Base-by-base conservation (phyloP, 1,140 invertebrate genomes). In the Pemphigus obesinymphae region DNA sequence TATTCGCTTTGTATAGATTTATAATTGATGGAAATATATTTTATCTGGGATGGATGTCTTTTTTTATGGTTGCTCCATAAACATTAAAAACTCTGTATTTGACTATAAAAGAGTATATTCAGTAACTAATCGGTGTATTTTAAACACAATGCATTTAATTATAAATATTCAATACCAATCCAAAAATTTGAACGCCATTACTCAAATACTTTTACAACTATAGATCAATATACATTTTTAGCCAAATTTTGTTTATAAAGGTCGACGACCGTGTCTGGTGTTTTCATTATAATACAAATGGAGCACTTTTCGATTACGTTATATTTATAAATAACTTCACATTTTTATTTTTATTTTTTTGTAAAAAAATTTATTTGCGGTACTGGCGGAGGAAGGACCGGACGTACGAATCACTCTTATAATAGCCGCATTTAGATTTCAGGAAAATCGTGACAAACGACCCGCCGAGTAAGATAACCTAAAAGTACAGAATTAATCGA, bases 391-490 rank as follows among this genome's bases (percentile, higher is more conserved):
- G 34, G 29, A 29, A n/a, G 63, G n/a, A n/a, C n/a, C n/a, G n/a
- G 31, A 11, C 63, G n/a, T 68, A n/a, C 3, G 61, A 63, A 63
- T 63, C 63, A 37, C 34, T 68, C 34, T 68, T 40, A 23, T n/a
- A n/a, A n/a, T n/a, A 40, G 58, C 58, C 58, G 31, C 58, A 63
- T 63, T 63, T 63, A 63, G 58, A 63, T 63, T 63, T 63, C 17
- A 13, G 29, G 29, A 63, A 63, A 26, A 63, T 63, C 31, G 29
- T 63, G 26, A 63, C 17, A 58, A 23, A 58, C 58, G 29, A 7
- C 8, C 58, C 58, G 17, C 53, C 53, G 53, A 2, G 53, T 58
- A 58, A 26, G 13, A 58, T 58, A 26, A 58, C 10, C 15, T 10
- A 15, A 26, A 58, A 26, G n/a, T n/a, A n/a, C n/a, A n/a, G n/a